Evolutionary conservation across 2,113 vertebrate species (phyloP), one percentile per base, ranked within the genome.

Genomic region (Phaetusa simplex): DNA sequence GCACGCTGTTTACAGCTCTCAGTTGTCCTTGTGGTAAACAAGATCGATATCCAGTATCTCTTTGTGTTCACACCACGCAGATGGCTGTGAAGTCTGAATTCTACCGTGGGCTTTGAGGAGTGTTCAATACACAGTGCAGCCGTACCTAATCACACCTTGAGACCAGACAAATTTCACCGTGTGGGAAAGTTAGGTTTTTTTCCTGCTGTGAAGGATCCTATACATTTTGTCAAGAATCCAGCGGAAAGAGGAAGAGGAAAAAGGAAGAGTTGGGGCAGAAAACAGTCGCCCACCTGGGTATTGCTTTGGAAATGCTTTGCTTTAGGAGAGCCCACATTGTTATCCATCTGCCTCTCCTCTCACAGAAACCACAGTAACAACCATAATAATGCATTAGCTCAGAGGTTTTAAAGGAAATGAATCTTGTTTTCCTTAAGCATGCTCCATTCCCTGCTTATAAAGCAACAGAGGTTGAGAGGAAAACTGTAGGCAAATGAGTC

Each of bases 361-460:
- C 56, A 84, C 14, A 34, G 92, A 92, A 96, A 92, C 80, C 56
- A 80, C 91, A 82, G 40, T 65, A 89, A 69, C 69, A 82, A 95
- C 59, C 24, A 88, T 45, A 94, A 82, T 70, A 90, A 62, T 89
- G 52, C 70, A 92, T 77, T 91, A 92, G 26, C 70, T 95, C 69
- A 65, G 77, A 89, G 77, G 16, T 80, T 92, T 96, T 95, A 70
- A 91, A 90, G 58, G 73, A 89, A 95, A 91, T 91, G 15, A 91
- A 79, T 92, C 65, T 90, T 92, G 36, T 94, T 95, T 97, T 95
- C 73, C 43, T 95, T 92, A 89, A 85, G 73, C 77, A 30, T 50
- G 49, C 42, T 95, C 30, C 26, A 73, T 91, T 96, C 56, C 86
- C 56, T 84, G 49, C 12, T 71, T 73, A 40, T 69, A 88, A 94